A percentile compares a stretch with the other conserved stretches of the same genome.
Conservation (phyloP, 2,797 vertebrate genomes). For the Manis crassicaudata region DNA sequence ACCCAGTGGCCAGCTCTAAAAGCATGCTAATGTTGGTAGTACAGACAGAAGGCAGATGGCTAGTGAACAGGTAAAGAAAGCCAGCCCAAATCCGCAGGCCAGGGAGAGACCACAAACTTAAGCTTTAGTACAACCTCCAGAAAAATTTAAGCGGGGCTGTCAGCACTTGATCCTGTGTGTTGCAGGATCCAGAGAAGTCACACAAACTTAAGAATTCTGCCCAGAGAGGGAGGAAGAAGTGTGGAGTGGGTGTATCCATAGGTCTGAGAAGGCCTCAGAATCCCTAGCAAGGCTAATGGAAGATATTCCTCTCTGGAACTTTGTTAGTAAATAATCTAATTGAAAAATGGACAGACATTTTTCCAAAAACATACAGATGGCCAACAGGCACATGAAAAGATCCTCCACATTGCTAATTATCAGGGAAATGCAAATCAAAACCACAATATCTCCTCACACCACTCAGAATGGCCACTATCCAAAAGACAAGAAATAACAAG, state of each 20-base stretch:
- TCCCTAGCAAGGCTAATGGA: neutral
- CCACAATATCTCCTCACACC: too few relatives aligned
- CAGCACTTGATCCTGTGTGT: neutral
- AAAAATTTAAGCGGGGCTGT: neutral
- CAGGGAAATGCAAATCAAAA: too few relatives aligned
- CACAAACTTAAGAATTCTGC: neutral
- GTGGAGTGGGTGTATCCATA: neutral
- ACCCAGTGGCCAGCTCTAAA: neutral
- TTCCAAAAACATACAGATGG: too few relatives aligned
- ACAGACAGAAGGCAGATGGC: neutral
- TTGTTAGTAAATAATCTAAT: neutral
- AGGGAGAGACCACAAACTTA: neutral
- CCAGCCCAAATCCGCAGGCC: neutral
- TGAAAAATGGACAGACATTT: too few relatives aligned
- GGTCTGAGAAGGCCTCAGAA: neutral
- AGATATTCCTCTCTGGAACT: neutral
- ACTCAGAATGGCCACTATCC: too few relatives aligned
- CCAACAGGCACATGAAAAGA: too few relatives aligned
- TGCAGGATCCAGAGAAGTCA: neutral
- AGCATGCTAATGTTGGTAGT: neutral
- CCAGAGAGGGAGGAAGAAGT: neutral
- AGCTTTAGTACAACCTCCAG: neutral
- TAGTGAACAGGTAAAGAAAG: neutral
- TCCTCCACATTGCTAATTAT: too few relatives aligned
- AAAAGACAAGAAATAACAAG: too few relatives aligned